phyloP scores from a whole-genome alignment of 1,140 invertebrate genomes.

The Eulimnadia texana region DNA sequence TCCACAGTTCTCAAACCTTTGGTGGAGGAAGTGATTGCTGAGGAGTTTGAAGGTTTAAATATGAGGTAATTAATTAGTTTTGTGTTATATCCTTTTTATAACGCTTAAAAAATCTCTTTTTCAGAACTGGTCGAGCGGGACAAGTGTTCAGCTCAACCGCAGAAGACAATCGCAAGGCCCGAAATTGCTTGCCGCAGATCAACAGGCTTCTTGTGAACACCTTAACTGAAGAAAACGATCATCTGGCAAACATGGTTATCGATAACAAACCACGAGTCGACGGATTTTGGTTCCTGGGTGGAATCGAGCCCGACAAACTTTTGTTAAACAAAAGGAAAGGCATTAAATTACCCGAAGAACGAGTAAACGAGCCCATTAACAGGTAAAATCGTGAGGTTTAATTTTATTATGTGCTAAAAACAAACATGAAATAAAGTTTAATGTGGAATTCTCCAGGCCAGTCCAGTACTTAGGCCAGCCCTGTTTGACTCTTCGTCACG shows the following conservation, averaged over 20 bases:
- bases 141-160: background rate
- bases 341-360: background rate
- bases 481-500: conserved; percentile 44
- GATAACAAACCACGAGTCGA: conserved; percentile 58
- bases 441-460: conserved; percentile 16
- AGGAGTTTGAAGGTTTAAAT: background rate
- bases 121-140: background rate
- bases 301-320: conserved; percentile 39
- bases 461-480: conserved; percentile 50
- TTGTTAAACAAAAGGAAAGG: conserved; percentile 30
- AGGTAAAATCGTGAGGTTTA: no score
- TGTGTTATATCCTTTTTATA: background rate
- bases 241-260: conserved; percentile 29
- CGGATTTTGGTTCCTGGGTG: conserved; percentile 62
- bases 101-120: background rate
- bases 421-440: background rate
- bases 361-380: conserved; percentile 39
- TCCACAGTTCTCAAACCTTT: background rate
- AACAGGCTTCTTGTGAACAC: background rate
- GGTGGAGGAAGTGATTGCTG: background rate
- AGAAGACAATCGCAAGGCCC: background rate
- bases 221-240: background rate
- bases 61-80: background rate
- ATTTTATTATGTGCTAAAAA: background rate
- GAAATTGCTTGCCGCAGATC: background rate